A percentile compares a stretch with the other conserved stretches of the same genome.
Conservation (phyloP, 2,113 vertebrate genomes). For the Labeo catla region DNA sequence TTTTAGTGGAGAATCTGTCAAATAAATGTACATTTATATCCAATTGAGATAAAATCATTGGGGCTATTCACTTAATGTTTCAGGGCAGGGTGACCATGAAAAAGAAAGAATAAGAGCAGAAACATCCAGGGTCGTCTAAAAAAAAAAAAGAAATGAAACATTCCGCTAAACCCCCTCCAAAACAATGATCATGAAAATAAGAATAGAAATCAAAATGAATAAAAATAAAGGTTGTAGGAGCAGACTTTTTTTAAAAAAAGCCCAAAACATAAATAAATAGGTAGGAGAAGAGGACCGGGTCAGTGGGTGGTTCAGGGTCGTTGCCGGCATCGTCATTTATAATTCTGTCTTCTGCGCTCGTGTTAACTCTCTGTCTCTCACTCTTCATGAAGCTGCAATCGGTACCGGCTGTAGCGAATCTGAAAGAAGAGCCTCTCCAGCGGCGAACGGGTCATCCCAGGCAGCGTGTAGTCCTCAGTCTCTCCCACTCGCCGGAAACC, state of each 20-base stretch:
- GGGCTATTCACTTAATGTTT: not conserved
- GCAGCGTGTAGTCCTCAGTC: constrained; percentile 87
- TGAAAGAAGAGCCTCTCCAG: constrained; percentile 98
- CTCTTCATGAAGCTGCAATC: constrained; percentile 97
- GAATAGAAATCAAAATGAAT: constrained; percentile 43
- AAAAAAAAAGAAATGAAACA: not conserved
- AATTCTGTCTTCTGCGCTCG: constrained; percentile 58
- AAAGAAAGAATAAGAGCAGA: constrained; percentile 14
- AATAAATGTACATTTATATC: not conserved
- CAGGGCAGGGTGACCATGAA: constrained; percentile 6
- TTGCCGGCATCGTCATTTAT: constrained; percentile 55
- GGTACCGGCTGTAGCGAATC: constrained; percentile 97
- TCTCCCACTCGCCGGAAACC: constrained; percentile 92
- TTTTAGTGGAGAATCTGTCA: not conserved
- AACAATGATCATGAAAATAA: constrained; percentile 21
- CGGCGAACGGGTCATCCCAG: constrained; percentile 91
- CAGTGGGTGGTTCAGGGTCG: constrained; percentile 38
- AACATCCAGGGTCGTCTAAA: not conserved
- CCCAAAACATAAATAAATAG: constrained; percentile 32
- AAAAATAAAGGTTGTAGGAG: constrained; percentile 47
- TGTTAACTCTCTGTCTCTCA: constrained; percentile 69
- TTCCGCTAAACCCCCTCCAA: not conserved
- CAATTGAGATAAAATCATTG: not conserved
- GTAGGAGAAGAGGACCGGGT: constrained; percentile 43
- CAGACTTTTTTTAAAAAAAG: constrained; percentile 33